phyloP scores from a whole-genome alignment of 1,140 invertebrate genomes.

The Drosophila ohnishii region DNA sequence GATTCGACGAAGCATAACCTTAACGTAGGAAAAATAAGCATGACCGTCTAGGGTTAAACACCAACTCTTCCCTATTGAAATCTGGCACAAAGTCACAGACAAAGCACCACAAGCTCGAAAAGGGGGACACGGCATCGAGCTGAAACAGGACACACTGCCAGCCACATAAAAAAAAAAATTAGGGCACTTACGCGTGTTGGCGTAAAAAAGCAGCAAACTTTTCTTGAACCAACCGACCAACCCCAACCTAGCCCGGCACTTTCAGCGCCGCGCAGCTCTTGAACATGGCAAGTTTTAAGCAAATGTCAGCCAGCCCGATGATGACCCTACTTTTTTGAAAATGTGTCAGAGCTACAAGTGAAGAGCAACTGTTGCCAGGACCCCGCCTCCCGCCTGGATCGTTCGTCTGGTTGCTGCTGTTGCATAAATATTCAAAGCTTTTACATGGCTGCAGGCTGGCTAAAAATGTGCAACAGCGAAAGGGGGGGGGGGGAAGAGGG shows the following conservation, averaged over 20 bases:
- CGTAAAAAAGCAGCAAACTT: slow-evolving; percentile 73
- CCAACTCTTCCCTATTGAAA: slow-evolving; percentile 13
- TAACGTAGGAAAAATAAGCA: no score
- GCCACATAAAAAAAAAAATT: slow-evolving; percentile 68
- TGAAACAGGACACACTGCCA: slow-evolving; percentile 30
- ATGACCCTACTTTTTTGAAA: slow-evolving; percentile 79
- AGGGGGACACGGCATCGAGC: not conserved
- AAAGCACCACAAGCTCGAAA: slow-evolving; percentile 27
- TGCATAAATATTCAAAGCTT: slow-evolving; percentile 80
- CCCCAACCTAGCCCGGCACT: not conserved
- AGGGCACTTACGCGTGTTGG: slow-evolving; percentile 77
- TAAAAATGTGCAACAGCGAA: slow-evolving; percentile 77
- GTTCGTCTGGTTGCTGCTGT: slow-evolving; percentile 44
- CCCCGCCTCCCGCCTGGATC: slow-evolving; percentile 1
- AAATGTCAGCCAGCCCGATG: slow-evolving; percentile 73
- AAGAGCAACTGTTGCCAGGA: slow-evolving; percentile 74
- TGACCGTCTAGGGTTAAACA: no score
- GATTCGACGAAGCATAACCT: no score
- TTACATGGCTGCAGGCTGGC: slow-evolving; percentile 78
- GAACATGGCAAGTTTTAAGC: slow-evolving; percentile 69
- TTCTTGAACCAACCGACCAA: slow-evolving; percentile 23
- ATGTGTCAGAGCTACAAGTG: slow-evolving; percentile 79
- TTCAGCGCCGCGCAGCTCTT: slow-evolving; percentile 12
- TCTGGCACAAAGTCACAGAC: slow-evolving; percentile 38
- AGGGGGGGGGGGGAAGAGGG: not conserved